These are phyloP conservation scores for Drosophila carrolli DNA, from an alignment of 1,140 invertebrate species.

Conservation along the genomic window DNA sequence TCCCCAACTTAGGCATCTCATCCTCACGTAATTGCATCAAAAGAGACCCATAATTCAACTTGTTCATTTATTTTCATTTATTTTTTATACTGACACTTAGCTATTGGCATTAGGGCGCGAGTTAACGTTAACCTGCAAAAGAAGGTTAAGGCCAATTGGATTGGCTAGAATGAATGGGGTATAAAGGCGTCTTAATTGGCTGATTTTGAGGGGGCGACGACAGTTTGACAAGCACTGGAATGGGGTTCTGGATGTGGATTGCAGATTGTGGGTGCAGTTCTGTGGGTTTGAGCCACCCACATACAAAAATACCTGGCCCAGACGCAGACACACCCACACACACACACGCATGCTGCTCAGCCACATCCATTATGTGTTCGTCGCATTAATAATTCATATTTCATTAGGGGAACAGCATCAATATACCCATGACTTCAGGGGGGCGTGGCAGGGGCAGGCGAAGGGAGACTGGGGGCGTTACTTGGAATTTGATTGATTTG, in stretches of 20 bases:
- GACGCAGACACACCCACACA: conserved; percentile 28
- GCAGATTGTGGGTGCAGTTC: conserved; percentile 4
- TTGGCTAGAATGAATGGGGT: conserved; percentile 9
- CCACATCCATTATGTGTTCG: conserved; percentile 55
- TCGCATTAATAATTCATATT: conserved; percentile 68
- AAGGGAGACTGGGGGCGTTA: conserved; percentile 4
- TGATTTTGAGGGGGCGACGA: neutral
- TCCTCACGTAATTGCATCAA: conserved; percentile 51
- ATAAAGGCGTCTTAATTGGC: conserved; percentile 34
- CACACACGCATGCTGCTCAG: conserved; percentile 2
- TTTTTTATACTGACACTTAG: conserved; percentile 17
- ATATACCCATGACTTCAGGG: conserved; percentile 5
- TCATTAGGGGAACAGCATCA: conserved; percentile 59
- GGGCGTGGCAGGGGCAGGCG: conserved; percentile 2
- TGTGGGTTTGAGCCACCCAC: conserved; percentile 17
- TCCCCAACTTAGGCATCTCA: conserved; percentile 21
- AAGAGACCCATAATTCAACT: conserved; percentile 37
- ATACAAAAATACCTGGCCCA: conserved; percentile 17
- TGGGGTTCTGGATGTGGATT: neutral
- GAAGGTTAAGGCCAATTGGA: conserved; percentile 46
- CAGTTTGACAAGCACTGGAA: conserved; percentile 10
- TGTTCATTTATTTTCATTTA: conserved; percentile 25
- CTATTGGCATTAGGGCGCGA: conserved; percentile 30
- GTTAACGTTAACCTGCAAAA: conserved; percentile 13
- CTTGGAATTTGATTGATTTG: conserved; percentile 77